These are phyloP conservation scores for Sebastes matsubarae DNA, from an alignment of 2,797 vertebrate genomes.

Conservation along the genomic window DNA sequence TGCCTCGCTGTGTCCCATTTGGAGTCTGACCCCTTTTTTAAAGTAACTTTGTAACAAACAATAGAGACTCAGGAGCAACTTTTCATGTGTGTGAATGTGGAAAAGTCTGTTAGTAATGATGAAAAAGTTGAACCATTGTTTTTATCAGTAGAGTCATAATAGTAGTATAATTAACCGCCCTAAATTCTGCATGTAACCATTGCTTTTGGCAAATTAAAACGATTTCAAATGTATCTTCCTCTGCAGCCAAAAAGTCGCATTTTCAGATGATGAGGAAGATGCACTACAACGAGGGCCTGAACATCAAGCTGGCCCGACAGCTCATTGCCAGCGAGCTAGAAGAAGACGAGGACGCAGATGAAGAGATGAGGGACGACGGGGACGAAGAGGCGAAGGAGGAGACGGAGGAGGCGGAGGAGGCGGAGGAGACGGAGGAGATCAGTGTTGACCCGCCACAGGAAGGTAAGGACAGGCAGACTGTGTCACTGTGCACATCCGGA, in stretches of 20 bases:
- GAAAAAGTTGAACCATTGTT: background rate
- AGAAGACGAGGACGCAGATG: conserved; percentile 83
- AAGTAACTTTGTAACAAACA: background rate
- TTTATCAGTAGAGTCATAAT: background rate
- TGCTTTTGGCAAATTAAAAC: background rate
- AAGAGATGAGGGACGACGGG: conserved; percentile 89
- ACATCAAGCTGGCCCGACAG: conserved; percentile 95
- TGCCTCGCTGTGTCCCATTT: background rate
- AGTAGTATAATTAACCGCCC: background rate
- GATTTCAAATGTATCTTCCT: background rate
- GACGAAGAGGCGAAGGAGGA: conserved; percentile 75
- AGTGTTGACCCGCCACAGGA: conserved; percentile 85
- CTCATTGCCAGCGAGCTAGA: conserved; percentile 94
- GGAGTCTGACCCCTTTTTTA: background rate
- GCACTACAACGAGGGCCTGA: conserved; percentile 97
- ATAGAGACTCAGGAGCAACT: background rate
- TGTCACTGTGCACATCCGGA: background rate
- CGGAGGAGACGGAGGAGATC: conserved; percentile 85
- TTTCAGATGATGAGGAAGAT: conserved; percentile 99
- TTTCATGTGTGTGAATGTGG: background rate
- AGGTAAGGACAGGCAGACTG: conserved; percentile 58
- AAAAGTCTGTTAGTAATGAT: background rate
- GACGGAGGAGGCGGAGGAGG: conserved; percentile 73
- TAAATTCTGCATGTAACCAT: background rate
- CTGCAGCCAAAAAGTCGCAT: conserved; percentile 91